Evolutionary conservation across 2,888 invertebrate species (phyloP).

Genomic region (Anticlea derivata): DNA sequence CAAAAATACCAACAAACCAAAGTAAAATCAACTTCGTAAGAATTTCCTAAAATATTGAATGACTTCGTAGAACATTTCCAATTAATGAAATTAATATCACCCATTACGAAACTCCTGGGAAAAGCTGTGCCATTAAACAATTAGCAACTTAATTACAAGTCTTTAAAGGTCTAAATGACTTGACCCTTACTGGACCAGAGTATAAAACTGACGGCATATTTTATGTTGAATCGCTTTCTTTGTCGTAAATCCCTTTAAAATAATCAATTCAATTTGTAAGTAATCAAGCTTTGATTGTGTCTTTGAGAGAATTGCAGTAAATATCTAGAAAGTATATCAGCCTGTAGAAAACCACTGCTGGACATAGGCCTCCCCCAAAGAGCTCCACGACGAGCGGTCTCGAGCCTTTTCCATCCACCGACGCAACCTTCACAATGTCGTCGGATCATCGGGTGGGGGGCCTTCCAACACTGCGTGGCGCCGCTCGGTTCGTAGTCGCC

Average conservation of each 20-base stretch:
- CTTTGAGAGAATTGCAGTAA: no score
- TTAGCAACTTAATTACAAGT: slow-evolving; percentile 28
- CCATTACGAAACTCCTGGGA: slow-evolving; percentile 25
- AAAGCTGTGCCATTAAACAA: slow-evolving; percentile 26
- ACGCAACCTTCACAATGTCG: no score
- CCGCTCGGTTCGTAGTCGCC: no score
- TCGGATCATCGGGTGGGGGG: no score
- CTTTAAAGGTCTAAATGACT: slow-evolving; percentile 20
- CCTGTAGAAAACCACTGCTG: no score
- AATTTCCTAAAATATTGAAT: slow-evolving; percentile 20
- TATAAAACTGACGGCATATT: slow-evolving; percentile 9
- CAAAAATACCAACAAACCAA: slow-evolving; percentile 5
- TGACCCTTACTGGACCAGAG: slow-evolving; percentile 21
- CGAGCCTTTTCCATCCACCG: no score
- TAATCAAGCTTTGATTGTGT: no score
- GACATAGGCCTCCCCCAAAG: no score
- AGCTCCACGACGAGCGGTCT: no score
- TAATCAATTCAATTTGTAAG: not conserved
- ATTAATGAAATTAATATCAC: slow-evolving; percentile 28
- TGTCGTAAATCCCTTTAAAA: not conserved
- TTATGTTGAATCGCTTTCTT: slow-evolving; percentile 4
- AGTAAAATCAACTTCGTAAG: slow-evolving; percentile 11
- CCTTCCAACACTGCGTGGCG: no score
- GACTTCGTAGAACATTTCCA: slow-evolving; percentile 25
- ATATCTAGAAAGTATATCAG: no score